A percentile compares a stretch with the other conserved stretches of the same genome.
phyloP scores from a whole-genome alignment of 2,888 invertebrate species.

The Platerodrilus igneus region DNA sequence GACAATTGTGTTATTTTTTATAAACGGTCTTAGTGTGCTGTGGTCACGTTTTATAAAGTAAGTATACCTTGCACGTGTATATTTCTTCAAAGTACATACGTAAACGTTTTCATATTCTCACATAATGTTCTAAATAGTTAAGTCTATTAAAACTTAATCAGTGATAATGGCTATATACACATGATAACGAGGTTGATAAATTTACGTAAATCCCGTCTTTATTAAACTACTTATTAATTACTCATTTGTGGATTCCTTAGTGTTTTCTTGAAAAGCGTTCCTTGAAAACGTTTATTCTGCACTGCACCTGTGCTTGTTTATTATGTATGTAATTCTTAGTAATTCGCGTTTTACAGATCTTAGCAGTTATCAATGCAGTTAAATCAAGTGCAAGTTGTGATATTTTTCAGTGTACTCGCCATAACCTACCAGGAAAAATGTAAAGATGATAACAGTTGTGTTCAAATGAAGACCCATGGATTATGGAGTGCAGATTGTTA shows the following conservation, averaged over 20 bases:
- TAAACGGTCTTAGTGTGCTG: conserved; percentile 3
- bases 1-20: too few species aligned
- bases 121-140: too few species aligned
- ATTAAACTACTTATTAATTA: conserved; percentile 1
- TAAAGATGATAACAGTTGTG: conserved; percentile 12
- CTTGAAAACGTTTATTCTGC: conserved; percentile 3
- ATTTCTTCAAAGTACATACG: neutral
- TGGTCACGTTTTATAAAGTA: neutral
- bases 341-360: conserved; percentile 4
- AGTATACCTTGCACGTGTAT: neutral
- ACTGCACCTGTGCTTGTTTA: neutral
- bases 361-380: conserved; percentile 15
- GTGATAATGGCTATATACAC: conserved; percentile 17
- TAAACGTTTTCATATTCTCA: conserved; percentile 6
- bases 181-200: conserved; percentile 12
- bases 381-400: conserved; percentile 4
- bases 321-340: neutral
- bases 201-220: conserved; percentile 12
- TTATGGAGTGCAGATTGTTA: conserved; percentile 42
- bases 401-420: conserved; percentile 11
- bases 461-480: conserved; percentile 27
- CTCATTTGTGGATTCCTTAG: neutral
- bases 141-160: conserved; percentile 12
- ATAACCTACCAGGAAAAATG: conserved; percentile 13
- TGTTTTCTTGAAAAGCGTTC: neutral